Evolutionary conservation across 2,113 vertebrate genomes (phyloP).

Genomic region (Chunga burmeisteri): DNA sequence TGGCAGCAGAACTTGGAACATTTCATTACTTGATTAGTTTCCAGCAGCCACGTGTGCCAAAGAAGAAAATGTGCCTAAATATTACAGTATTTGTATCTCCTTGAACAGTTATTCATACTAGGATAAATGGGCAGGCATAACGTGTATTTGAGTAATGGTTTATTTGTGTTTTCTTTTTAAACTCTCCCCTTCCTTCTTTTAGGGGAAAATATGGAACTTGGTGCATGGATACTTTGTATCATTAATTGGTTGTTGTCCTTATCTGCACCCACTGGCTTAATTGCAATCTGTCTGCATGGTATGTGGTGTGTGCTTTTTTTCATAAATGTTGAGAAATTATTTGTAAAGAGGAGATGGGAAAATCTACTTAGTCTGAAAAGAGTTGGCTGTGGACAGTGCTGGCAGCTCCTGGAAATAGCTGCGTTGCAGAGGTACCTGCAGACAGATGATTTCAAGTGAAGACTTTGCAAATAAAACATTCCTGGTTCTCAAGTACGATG

Average conservation of each 20-base stretch:
- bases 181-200: not conserved
- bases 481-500: not conserved
- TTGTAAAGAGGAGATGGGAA: not conserved
- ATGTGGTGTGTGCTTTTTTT: not conserved
- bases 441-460: not conserved
- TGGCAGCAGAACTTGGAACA: not conserved
- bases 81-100: not conserved
- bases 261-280: not conserved
- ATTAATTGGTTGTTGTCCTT: not conserved
- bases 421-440: accelerated
- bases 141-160: not conserved
- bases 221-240: not conserved
- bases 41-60: constrained; percentile 5
- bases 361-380: not conserved
- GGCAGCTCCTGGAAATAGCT: not conserved
- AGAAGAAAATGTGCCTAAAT: constrained; percentile 17
- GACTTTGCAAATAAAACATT: not conserved
- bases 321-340: not conserved
- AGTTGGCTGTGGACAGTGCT: not conserved
- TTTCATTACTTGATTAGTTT: not conserved
- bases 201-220: not conserved
- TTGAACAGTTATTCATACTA: not conserved
- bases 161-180: not conserved
- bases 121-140: not conserved
- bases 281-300: not conserved